These are phyloP conservation scores for Macquaria australasica DNA, from an alignment of 2,113 vertebrate genomes.

Conservation along the genomic window DNA sequence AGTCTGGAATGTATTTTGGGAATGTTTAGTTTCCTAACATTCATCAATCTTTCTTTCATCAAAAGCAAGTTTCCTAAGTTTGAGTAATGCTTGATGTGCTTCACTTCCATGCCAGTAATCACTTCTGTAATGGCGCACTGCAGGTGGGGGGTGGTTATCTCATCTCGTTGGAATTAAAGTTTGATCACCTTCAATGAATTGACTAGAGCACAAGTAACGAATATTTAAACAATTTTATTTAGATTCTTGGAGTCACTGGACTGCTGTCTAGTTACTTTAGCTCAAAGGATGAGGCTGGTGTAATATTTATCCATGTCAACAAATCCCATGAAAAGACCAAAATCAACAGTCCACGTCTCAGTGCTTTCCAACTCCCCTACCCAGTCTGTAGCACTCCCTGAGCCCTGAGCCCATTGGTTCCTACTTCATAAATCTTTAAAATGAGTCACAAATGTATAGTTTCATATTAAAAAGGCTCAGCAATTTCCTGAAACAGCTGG, in stretches of 20 bases:
- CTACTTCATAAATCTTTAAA: neutral
- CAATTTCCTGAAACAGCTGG: neutral
- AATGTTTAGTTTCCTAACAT: constrained; percentile 32
- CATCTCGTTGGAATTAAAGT: neutral
- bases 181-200: neutral
- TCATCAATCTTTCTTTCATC: constrained; percentile 24
- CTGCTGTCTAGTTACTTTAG: neutral
- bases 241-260: neutral
- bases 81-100: constrained; percentile 23
- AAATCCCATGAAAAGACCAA: neutral
- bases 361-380: neutral
- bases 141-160: neutral
- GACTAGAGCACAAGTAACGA: neutral
- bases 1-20: constrained; percentile 6
- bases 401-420: neutral
- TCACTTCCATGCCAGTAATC: neutral
- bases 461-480: neutral
- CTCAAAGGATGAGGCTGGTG: neutral
- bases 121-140: neutral
- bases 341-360: neutral
- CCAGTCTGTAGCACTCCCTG: neutral
- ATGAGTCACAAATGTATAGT: neutral
- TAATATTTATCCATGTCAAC: neutral
- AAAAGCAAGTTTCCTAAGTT: neutral
- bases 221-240: neutral